Conservation (phyloP, 1,140 invertebrate species). For the Drosophila neocordata region DNA sequence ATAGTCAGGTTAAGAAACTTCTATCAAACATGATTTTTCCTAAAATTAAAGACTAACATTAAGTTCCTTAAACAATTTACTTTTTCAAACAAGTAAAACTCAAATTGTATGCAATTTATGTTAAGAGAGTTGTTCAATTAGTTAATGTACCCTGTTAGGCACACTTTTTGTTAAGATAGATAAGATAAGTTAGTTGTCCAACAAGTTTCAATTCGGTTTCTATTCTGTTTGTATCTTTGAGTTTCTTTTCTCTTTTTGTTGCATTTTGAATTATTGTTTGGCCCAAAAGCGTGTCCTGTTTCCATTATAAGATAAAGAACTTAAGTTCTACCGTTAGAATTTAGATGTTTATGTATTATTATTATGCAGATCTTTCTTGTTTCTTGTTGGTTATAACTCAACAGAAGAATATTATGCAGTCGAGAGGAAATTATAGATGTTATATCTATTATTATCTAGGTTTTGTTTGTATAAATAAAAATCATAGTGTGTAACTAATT, state of each 20-base stretch:
- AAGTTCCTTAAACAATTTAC: no score
- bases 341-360: constrained; percentile 7
- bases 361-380: constrained; percentile 5
- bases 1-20: no score
- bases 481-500: constrained; percentile 73
- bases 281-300: constrained; percentile 46
- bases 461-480: constrained; percentile 31
- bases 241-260: constrained; percentile 17
- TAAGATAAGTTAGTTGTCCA: constrained; percentile 25
- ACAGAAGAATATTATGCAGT: constrained; percentile 10
- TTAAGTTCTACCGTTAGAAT: constrained; percentile 38
- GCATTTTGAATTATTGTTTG: constrained; percentile 47
- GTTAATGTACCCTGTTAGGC: background rate
- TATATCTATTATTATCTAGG: constrained; percentile 9
- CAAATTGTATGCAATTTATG: no score
- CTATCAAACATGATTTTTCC: no score
- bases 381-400: background rate
- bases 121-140: background rate
- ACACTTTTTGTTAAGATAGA: background rate
- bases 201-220: constrained; percentile 30
- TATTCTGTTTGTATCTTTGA: background rate
- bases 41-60: no score
- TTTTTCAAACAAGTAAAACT: no score
- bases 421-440: background rate
- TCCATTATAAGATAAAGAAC: constrained; percentile 26